phyloP scores from a whole-genome alignment of 2,888 invertebrate genomes.

The Drosophila borborema region DNA sequence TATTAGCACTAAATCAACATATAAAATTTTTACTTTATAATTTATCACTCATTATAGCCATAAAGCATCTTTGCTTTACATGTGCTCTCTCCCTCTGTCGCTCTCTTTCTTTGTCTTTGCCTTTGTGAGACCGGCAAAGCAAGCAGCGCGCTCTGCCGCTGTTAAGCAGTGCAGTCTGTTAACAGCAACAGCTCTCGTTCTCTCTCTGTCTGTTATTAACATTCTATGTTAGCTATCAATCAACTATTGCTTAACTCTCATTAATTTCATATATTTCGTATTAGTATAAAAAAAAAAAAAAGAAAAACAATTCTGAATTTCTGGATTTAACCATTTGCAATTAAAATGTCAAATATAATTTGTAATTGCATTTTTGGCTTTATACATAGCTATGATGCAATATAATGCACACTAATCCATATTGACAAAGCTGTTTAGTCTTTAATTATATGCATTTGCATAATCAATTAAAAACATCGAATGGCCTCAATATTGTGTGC shows the following conservation, averaged over 20 bases:
- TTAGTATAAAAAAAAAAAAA: background rate
- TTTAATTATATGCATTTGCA: conserved; percentile 64
- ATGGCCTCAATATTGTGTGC: background rate
- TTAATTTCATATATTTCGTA: background rate
- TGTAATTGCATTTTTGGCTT: conserved; percentile 51
- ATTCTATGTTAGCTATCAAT: conserved; percentile 22
- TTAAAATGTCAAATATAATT: conserved; percentile 63
- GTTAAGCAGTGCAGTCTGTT: conserved; percentile 22
- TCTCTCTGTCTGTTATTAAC: conserved; percentile 9
- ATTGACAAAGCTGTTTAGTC: conserved; percentile 50
- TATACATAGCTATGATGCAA: background rate
- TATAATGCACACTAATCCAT: conserved; percentile 25
- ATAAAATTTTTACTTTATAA: conserved; percentile 16
- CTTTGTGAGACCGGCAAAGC: conserved; percentile 31
- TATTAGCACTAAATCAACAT: conserved; percentile 22
- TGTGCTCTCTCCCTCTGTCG: background rate
- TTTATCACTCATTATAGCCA: conserved; percentile 9
- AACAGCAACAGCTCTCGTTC: background rate
- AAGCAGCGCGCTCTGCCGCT: conserved; percentile 20
- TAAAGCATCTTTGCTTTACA: background rate
- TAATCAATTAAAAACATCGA: conserved; percentile 51
- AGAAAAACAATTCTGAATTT: conserved; percentile 8
- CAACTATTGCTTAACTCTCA: background rate
- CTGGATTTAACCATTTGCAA: conserved; percentile 39
- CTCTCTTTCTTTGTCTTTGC: background rate